Evolutionary conservation across 2,888 invertebrate species (phyloP).

Genomic region (Ochropacha duplaris): DNA sequence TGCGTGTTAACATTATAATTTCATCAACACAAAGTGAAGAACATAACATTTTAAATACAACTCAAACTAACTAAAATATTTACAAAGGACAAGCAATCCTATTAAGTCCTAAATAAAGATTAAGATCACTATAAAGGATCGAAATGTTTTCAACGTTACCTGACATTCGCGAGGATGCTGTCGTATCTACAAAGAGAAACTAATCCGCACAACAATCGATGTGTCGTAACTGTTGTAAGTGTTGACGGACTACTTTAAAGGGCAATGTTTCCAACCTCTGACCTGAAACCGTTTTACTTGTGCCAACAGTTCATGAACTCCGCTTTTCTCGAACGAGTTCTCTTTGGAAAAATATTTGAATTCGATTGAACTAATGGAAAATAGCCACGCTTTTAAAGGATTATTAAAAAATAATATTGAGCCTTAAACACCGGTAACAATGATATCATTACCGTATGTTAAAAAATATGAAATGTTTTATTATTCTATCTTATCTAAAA

Average conservation of each 20-base stretch:
- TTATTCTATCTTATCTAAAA: too few relatives aligned
- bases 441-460: too few relatives aligned
- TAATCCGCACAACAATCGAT: conserved; percentile 29
- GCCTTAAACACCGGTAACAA: too few relatives aligned
- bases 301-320: conserved; percentile 44
- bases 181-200: not conserved
- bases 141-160: conserved; percentile 44
- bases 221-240: too few relatives aligned
- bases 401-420: too few relatives aligned
- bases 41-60: too few relatives aligned
- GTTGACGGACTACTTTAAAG: conserved; percentile 54
- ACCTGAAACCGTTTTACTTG: conserved; percentile 54
- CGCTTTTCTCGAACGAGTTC: conserved; percentile 8
- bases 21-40: too few relatives aligned
- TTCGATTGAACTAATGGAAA: not conserved
- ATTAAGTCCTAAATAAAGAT: conserved; percentile 40
- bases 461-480: too few relatives aligned
- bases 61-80: conserved; percentile 35
- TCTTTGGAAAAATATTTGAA: not conserved
- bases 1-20: too few relatives aligned
- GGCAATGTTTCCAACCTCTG: conserved; percentile 51
- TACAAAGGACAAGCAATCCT: conserved; percentile 29
- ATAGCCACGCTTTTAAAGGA: too few relatives aligned
- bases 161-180: conserved; percentile 29
- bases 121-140: conserved; percentile 16